Evolutionary conservation across 2,797 vertebrate species (phyloP).

Genomic region (Xenopus petersii): DNA sequence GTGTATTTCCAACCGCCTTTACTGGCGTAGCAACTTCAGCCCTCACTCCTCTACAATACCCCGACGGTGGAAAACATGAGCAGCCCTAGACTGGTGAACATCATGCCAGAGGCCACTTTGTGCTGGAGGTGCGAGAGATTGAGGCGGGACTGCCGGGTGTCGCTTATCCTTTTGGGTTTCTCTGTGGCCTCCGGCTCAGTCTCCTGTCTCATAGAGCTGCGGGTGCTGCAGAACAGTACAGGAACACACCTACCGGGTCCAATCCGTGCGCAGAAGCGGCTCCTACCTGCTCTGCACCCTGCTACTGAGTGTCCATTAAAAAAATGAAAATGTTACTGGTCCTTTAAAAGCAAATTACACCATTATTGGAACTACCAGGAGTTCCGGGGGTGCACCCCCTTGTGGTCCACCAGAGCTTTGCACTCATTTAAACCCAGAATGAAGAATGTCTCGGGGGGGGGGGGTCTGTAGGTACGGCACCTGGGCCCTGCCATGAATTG

Average conservation of each 20-base stretch:
- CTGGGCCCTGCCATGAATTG: no score
- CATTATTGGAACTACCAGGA: no score
- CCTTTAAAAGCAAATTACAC: no score
- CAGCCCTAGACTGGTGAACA: constrained; percentile 75
- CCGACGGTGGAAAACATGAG: constrained; percentile 24
- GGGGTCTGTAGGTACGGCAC: no score
- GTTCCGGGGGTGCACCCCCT: no score
- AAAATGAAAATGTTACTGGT: no score
- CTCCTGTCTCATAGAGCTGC: constrained; percentile 88
- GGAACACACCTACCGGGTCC: constrained; percentile 86
- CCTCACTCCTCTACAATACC: constrained; percentile 39
- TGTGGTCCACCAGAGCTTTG: no score
- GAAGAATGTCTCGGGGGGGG: no score
- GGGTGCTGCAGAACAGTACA: constrained; percentile 90
- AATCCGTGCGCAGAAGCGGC: constrained; percentile 87
- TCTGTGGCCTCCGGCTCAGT: constrained; percentile 89
- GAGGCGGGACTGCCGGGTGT: constrained; percentile 73
- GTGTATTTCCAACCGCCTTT: constrained; percentile 71
- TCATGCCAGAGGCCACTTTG: constrained; percentile 83
- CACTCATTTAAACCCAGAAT: no score
- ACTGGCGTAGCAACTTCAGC: constrained; percentile 45
- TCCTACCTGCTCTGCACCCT: constrained; percentile 92
- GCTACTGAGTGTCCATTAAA: constrained; percentile 68
- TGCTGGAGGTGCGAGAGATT: constrained; percentile 83
- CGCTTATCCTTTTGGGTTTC: constrained; percentile 77